phyloP scores from a whole-genome alignment of 2,797 vertebrate species.

The Brotula barbata region DNA sequence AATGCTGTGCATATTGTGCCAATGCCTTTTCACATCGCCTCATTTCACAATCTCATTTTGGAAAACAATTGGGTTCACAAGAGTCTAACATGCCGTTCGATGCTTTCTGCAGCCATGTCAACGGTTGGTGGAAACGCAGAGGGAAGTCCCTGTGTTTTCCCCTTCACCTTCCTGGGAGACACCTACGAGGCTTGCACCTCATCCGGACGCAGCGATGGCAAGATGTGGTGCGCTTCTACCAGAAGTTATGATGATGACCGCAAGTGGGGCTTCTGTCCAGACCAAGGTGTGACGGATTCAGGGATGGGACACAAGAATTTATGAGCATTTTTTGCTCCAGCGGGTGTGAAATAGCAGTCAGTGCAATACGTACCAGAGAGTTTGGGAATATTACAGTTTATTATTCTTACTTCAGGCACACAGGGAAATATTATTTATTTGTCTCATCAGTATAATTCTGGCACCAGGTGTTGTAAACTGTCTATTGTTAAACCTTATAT shows the following conservation, averaged over 20 bases:
- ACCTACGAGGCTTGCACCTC: conserved; percentile 89
- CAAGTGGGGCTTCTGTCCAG: conserved; percentile 98
- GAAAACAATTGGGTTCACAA: conserved; percentile 12
- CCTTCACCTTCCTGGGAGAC: conserved; percentile 92
- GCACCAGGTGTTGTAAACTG: no score
- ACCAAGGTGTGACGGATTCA: conserved; percentile 84
- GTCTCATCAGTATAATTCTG: no score
- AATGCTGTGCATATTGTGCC: conserved; percentile 52
- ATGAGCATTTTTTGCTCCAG: not conserved
- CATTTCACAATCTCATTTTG: conserved; percentile 44
- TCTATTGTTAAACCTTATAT: no score
- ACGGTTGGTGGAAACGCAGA: conserved; percentile 94
- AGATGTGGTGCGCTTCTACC: conserved; percentile 89
- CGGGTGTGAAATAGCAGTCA: no score
- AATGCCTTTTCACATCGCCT: conserved; percentile 45
- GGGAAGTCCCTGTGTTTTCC: conserved; percentile 91
- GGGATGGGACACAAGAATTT: not conserved
- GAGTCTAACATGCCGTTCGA: conserved; percentile 7
- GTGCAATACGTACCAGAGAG: no score
- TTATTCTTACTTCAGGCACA: no score
- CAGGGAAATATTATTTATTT: no score
- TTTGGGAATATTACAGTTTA: no score
- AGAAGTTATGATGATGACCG: conserved; percentile 94
- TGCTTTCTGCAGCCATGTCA: conserved; percentile 85
- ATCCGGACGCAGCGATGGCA: conserved; percentile 90